These are phyloP conservation scores for Garrulus glandarius DNA, from an alignment of 2,797 vertebrate species.

Conservation along the genomic window DNA sequence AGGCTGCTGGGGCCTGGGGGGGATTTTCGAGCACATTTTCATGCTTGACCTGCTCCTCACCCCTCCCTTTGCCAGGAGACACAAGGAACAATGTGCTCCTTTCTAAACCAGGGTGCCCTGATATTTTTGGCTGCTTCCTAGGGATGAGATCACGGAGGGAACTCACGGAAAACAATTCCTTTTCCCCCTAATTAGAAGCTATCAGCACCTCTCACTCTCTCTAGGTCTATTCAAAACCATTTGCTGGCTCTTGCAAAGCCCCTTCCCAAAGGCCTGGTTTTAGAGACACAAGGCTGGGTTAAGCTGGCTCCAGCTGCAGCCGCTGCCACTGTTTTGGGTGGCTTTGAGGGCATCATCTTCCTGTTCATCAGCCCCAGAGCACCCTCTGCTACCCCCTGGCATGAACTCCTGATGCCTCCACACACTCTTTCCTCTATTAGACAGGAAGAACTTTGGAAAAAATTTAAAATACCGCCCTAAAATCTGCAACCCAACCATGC, in stretches of 20 bases:
- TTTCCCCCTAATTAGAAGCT: background rate
- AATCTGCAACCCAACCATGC: background rate
- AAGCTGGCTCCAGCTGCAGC: background rate
- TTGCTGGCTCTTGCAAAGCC: background rate
- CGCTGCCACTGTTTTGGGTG: background rate
- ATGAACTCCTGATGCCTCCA: background rate
- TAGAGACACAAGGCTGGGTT: background rate
- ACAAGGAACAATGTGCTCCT: background rate
- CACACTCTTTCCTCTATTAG: fast-evolving
- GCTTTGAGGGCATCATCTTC: background rate
- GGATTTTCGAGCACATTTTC: background rate
- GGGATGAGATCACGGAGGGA: background rate
- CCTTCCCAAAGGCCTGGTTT: background rate
- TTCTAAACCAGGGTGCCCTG: background rate
- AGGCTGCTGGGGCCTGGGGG: background rate
- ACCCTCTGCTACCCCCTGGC: background rate
- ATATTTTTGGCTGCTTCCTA: background rate
- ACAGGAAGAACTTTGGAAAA: background rate
- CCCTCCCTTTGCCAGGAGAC: background rate
- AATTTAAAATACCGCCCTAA: background rate
- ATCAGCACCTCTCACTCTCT: background rate
- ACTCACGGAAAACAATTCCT: background rate
- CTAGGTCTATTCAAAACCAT: background rate
- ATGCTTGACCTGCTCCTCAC: slow-evolving; percentile 43
- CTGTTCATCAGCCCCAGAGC: background rate